Conservation (phyloP, 2,888 invertebrate genomes). For the Orthosia cruda region DNA sequence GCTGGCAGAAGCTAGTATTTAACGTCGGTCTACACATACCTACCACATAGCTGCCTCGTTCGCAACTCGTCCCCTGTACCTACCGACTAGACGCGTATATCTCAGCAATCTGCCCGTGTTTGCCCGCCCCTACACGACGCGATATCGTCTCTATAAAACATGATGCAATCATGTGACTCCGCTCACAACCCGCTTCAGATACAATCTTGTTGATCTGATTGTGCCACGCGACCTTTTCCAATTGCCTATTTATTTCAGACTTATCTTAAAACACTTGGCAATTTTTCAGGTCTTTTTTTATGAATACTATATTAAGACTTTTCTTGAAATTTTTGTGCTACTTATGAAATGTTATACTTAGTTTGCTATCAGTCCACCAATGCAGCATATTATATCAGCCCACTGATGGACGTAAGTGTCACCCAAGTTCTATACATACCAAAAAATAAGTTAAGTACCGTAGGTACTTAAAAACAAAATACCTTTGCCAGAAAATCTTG, state of each 20-base stretch:
- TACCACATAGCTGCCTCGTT: not conserved
- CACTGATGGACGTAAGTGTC: not conserved
- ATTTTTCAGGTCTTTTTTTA: constrained; percentile 26
- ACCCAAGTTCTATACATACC: too few relatives aligned
- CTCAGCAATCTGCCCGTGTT: constrained; percentile 50
- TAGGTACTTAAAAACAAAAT: not conserved
- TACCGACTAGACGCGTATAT: constrained; percentile 6
- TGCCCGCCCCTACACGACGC: constrained; percentile 52
- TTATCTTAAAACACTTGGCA: constrained; percentile 37
- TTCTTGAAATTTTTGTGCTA: too few relatives aligned
- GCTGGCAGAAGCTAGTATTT: not conserved
- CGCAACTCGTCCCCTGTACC: constrained; percentile 4
- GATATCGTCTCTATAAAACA: constrained; percentile 63
- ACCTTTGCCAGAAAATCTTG: not conserved
- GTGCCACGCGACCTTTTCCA: constrained; percentile 34
- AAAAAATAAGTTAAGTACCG: too few relatives aligned
- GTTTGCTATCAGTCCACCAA: not conserved
- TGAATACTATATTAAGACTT: not conserved
- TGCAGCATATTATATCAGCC: not conserved
- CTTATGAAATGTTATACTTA: not conserved
- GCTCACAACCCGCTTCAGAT: constrained; percentile 47
- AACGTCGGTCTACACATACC: not conserved
- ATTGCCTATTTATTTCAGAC: constrained; percentile 58
- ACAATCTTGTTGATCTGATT: constrained; percentile 55
- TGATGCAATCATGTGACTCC: constrained; percentile 58